Percentiles rank a stretch among this genome's conserved stretches.
These are phyloP conservation scores for Lamprologus lemairii DNA, from an alignment of 2,113 vertebrate species.

Conservation along the genomic window DNA sequence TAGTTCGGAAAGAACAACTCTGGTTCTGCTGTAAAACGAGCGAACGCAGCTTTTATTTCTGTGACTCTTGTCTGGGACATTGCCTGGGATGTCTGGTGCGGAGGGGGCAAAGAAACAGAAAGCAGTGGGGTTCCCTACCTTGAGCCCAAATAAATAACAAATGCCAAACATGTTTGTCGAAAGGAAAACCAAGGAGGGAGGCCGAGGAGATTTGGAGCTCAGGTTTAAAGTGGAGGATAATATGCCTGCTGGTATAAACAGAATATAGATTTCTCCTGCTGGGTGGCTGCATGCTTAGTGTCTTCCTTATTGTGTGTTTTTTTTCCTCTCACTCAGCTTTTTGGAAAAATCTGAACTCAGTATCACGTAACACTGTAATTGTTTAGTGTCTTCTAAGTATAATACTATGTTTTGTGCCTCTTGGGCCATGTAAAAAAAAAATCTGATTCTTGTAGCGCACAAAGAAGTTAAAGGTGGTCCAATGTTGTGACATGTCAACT, in stretches of 20 bases:
- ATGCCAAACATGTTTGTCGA: not conserved
- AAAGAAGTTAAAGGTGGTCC: conserved; percentile 10
- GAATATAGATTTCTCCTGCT: not conserved
- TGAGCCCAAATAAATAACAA: not conserved
- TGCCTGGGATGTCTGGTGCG: not conserved
- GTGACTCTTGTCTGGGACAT: not conserved
- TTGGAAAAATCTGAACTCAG: not conserved
- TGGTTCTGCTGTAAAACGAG: conserved; percentile 15
- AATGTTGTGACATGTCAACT: conserved; percentile 48
- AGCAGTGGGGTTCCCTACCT: not conserved
- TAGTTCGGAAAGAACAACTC: conserved; percentile 5
- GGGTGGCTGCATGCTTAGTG: not conserved
- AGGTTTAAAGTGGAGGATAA: not conserved
- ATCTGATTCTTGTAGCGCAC: not conserved
- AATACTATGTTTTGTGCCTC: not conserved
- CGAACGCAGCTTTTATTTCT: not conserved
- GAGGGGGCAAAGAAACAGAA: not conserved
- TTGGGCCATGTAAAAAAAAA: not conserved
- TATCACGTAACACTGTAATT: not conserved
- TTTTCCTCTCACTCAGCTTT: not conserved
- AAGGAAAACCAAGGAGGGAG: not conserved
- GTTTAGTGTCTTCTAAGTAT: not conserved
- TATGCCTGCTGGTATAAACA: not conserved
- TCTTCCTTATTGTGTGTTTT: not conserved
- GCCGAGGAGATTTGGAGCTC: not conserved